Base-by-base conservation (phyloP, 1,140 invertebrate genomes). In the Druon quercuslanigerum region DNA sequence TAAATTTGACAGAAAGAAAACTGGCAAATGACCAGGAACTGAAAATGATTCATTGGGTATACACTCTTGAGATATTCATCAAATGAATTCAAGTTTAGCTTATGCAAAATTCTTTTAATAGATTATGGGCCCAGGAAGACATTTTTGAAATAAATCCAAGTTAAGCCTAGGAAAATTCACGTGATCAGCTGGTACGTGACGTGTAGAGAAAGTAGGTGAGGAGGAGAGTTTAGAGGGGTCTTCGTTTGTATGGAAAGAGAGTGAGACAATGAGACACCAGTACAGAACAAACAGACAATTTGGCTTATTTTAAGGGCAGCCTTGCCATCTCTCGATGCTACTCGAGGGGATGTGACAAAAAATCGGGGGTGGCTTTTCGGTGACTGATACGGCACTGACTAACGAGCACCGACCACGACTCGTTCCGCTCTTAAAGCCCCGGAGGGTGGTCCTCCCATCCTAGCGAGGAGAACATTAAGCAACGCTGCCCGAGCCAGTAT, bases 371-470 rank as follows among this genome's bases (percentile, higher is more conserved):
- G 86, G 87, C 86, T 87, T 87, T 33, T 87, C 80, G 85, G 87
- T 88, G 88, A 89, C 87, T 89, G 88, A 88, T 89, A 87, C 88
- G 86, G 85, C 81, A 87, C 87, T 89, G 88, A 85, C 87, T 88
- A 89, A 89, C 87, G 88, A 89, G 88, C 87, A 76, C 57, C 82
- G 75, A 80, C 82, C 82, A 86, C 80, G 84, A 82, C 83, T 87
- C 84, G 85, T 87, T 88, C 86, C 82, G 84, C 87, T 89, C 87
- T 88, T 85, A 86, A 87, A 88, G 85, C 86, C 80, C 72, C 81
- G 78, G 82, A 88, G 85, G 87, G 87, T 88, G 83, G 84, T 86
- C 83, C 81, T 83, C 71, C 83, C 80, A 77, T 76, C 77, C 73
- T 11, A n/a, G 17, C n/a, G 75, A 79, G 73, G 74, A 80, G 83